These are phyloP conservation scores for Zaprionus nigranus DNA, from an alignment of 1,140 invertebrate species.

Conservation along the genomic window DNA sequence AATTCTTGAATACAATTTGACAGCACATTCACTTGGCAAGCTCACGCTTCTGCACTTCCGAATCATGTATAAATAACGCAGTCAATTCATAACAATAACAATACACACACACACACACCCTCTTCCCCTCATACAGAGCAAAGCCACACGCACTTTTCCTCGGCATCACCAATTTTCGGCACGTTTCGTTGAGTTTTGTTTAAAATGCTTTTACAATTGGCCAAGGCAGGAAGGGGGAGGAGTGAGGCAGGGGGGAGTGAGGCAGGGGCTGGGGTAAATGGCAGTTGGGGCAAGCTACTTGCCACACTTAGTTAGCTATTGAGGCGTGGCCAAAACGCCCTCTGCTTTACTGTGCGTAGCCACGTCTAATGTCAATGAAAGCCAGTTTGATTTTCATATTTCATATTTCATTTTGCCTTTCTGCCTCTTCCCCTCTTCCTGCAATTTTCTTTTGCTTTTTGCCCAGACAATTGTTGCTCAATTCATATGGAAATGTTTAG, in stretches of 20 bases:
- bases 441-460: conserved; percentile 51
- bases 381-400: conserved; percentile 80
- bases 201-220: conserved; percentile 81
- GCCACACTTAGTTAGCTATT: conserved; percentile 5
- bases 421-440: conserved; percentile 23
- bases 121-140: background rate
- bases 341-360: background rate
- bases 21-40: conserved; percentile 21
- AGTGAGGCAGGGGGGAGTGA: background rate
- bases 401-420: conserved; percentile 21
- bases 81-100: conserved; percentile 75
- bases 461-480: conserved; percentile 65
- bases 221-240: conserved; percentile 6
- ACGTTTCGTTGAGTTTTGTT: conserved; percentile 79
- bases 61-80: conserved; percentile 27
- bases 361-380: conserved; percentile 57
- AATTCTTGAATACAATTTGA: conserved; percentile 7
- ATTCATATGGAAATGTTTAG: conserved; percentile 73
- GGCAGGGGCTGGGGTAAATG: background rate
- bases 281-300: background rate
- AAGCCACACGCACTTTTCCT: conserved; percentile 61
- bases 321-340: background rate
- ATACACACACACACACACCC: background rate
- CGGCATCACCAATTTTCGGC: conserved; percentile 71
- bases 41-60: conserved; percentile 59